Evolutionary conservation across 2,888 invertebrate species (phyloP).

Genomic region (Malthinus flaveolus): DNA sequence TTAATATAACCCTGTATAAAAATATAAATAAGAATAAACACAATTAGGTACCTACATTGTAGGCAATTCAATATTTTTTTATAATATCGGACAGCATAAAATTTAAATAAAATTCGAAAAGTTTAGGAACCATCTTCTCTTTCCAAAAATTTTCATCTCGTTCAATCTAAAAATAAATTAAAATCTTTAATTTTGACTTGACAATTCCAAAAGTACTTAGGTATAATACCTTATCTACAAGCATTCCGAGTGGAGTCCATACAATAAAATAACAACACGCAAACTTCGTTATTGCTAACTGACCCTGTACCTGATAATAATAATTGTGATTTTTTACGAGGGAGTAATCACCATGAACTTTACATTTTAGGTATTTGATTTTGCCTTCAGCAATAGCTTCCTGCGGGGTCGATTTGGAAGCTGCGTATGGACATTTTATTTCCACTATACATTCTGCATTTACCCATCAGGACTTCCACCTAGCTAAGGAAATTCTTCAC

Average conservation of each 20-base stretch:
- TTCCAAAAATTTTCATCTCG: neutral
- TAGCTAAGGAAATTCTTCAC: neutral
- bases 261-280: conserved; percentile 2
- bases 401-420: neutral
- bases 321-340: neutral
- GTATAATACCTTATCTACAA: too few species aligned
- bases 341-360: neutral
- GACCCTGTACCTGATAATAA: neutral
- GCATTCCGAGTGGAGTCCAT: neutral
- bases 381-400: neutral
- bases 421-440: neutral
- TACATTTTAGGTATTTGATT: neutral
- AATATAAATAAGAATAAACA: too few species aligned
- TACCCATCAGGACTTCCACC: neutral
- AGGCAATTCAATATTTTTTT: too few species aligned
- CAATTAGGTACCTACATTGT: too few species aligned
- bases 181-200: too few species aligned
- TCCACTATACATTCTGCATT: neutral
- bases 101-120: neutral
- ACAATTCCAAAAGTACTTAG: too few species aligned
- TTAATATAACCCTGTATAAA: too few species aligned
- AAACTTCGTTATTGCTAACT: too few species aligned
- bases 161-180: too few species aligned
- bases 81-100: neutral
- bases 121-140: neutral